Evolutionary conservation across 2,113 vertebrate species (phyloP), one percentile per base, ranked within the genome.

Genomic region (Taurulus bubalis): DNA sequence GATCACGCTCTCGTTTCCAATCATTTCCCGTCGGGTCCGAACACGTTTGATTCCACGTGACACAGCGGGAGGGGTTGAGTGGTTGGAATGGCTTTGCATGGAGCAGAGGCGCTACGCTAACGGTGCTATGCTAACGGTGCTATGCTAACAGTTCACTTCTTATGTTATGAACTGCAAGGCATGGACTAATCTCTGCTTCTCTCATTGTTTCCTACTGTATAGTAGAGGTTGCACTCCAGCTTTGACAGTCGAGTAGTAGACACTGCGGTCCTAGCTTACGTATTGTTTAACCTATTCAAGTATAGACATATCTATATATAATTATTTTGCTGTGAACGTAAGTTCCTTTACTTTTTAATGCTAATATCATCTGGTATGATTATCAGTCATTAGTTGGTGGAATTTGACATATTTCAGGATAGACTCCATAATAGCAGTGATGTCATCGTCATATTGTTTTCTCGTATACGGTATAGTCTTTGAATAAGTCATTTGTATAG

Each of bases 181-280:
- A 97, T 96, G 96, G 96, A 97, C 97, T 98, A 96, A 98, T 96
- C 94, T 93, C 65, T 80, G 80, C 90, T 94, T 89, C 82, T 85
- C 67, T 80, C 51, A 12, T 71, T 79, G 58, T 55, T 30, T 84
- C 80, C 82, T 15, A 71, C 75, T 20, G 77, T 80, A 68, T 42
- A 18, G 80, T 80, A 66, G 88, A 90, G 68, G 91, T 71, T 91
- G 89, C 90, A 91, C 84, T 65, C 42, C 28, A 36, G 6, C 18
- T n/a, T 12, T 80, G 47, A 74, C 63, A 51, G 28, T 16, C 69
- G 22, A 28, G 47, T 7, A 38, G 28, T n/a, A 56, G 49, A 32
- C 30, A 32, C 34, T 1, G 15, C 10, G 30, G 6, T 49, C 34
- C 14, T 30, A 22, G 40, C 7, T 16, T 10, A 30, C 6, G 24